Conservation (phyloP, 2,888 invertebrate species). For the Oeneis ivallda region DNA sequence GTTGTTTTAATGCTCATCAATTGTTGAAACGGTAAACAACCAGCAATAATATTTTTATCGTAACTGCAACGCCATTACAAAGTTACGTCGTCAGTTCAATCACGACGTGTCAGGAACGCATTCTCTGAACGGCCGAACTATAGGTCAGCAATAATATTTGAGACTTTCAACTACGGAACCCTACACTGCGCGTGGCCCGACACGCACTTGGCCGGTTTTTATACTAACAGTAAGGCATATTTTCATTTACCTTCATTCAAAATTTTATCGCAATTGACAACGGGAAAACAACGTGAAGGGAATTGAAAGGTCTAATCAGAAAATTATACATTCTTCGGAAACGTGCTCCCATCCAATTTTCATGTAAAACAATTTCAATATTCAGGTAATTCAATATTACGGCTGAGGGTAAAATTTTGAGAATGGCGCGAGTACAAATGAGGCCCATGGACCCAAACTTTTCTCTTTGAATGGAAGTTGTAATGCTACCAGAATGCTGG, state of each 20-base stretch:
- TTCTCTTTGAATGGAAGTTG: constrained; percentile 74
- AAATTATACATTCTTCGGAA: constrained; percentile 29
- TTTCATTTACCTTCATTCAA: constrained; percentile 14
- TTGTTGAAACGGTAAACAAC: too few relatives aligned
- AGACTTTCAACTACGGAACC: too few relatives aligned
- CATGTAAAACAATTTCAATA: constrained; percentile 37
- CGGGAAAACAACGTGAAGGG: constrained; percentile 23
- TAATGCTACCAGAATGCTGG: constrained; percentile 67
- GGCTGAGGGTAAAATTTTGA: constrained; percentile 37
- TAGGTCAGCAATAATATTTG: too few relatives aligned
- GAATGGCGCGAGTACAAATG: constrained; percentile 65
- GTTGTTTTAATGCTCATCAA: too few relatives aligned
- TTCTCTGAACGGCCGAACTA: too few relatives aligned
- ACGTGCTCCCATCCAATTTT: constrained; percentile 33
- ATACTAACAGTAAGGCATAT: too few relatives aligned
- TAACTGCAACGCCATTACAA: too few relatives aligned
- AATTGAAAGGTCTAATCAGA: constrained; percentile 32
- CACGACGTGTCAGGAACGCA: too few relatives aligned
- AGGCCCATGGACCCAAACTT: constrained; percentile 67
- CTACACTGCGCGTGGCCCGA: too few relatives aligned
- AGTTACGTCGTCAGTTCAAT: too few relatives aligned
- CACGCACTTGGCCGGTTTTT: too few relatives aligned
- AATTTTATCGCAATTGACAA: constrained; percentile 19
- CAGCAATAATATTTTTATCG: too few relatives aligned
- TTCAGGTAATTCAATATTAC: constrained; percentile 34